Base-by-base conservation (phyloP, 2,113 vertebrate species). In the Bagarius yarrelli region DNA sequence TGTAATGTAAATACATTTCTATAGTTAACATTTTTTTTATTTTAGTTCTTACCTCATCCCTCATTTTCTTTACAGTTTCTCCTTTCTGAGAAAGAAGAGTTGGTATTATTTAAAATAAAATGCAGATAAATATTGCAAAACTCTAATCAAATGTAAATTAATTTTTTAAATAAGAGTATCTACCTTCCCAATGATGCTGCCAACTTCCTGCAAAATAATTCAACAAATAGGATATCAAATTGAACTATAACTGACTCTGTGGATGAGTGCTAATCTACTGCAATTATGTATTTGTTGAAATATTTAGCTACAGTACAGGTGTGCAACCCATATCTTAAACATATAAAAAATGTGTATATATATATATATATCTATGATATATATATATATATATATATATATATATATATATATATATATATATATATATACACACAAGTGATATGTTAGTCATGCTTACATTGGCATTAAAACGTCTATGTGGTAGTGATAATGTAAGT, bases 61-160 rank as follows among this genome's bases (percentile, higher is more conserved):
- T 94, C 95, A 97, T 97, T 91, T 96, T 97, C 94, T 97, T 97
- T 32, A 97, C 96, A 2, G 96, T 97, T 87, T 97, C 96, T 81
- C 96, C 96, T 94, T 97, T 97, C 95, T 97, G 88, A 89, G 91
- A 72, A 79, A 16, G 52, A 76, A 70, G 84, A 34, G 9, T 9
- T 55, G 4, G 11, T 21, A 34, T 73, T 34, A 87, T 13, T 14
- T 27, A 1, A 21, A 14, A 44, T 71, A 55, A 56, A 63, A 85
- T 85, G 63, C 66, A 74, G 76, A 84, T 12, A 25, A 83, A 40
- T 63, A n/a, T 13, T 44, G 27, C 9, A 59, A 6, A 34, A 44
- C 27, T 32, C 56, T 47, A 55, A 44, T 60, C 11, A 30, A 44
- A n/a, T 52, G 5, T 57, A 44, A n/a, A 25, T 16, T 67, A 80